Evolutionary conservation across 2,797 vertebrate genomes (phyloP), one percentile per base, ranked within the genome.

Genomic region (Gymnoscopelus microlampas): DNA sequence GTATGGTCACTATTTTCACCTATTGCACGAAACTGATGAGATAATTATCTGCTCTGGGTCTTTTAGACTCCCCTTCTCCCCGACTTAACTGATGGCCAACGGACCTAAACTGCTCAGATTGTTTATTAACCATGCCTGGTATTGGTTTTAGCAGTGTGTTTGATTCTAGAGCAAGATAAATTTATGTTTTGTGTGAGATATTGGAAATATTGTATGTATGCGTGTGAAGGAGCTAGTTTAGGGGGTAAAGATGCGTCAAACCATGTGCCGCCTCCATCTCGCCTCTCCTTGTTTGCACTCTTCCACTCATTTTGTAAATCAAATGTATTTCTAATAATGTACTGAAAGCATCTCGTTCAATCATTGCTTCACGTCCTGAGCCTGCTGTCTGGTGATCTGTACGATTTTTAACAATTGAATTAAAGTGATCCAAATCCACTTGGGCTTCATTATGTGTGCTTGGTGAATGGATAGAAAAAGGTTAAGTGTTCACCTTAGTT

Each of bases 351-450:
- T 76, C 57, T 70, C 14, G 0, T 66, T 78, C 3, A 64, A 48
- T 78, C 35, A 68, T n/a, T 54, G 79, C 78, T 82, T 87, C 51
- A 76, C 77, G 65, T 4, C 49, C 24, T 60, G 66, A 83, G 65
- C 47, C 61, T 67, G 73, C 57, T 85, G 66, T 88, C 50, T 29
- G 60, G 50, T 76, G 65, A 78, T 84, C 55, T 81, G 73, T 81
- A 65, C 19, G 72, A 63, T 82, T 90, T 90, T 87, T 85, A 88
- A 90, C 75, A 81, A 90, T 8, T 63, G 26, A 76, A 87, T 86
- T 88, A 89, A 93, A 92, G 51, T 75, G 54, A 77, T 84, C 70
- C 63, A 71, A 87, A 85, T 76, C 78, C 53, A 70, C 35, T 39
- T 7, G 6, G 5, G 5, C 49, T 57, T 44, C 1, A 3, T 53